Evolutionary conservation across 30 jellyfish, hydroid and myxozoan genomes (phyloP), one percentile per base, ranked within the genome.

Genomic region (Phacellophora camtschatica): DNA sequence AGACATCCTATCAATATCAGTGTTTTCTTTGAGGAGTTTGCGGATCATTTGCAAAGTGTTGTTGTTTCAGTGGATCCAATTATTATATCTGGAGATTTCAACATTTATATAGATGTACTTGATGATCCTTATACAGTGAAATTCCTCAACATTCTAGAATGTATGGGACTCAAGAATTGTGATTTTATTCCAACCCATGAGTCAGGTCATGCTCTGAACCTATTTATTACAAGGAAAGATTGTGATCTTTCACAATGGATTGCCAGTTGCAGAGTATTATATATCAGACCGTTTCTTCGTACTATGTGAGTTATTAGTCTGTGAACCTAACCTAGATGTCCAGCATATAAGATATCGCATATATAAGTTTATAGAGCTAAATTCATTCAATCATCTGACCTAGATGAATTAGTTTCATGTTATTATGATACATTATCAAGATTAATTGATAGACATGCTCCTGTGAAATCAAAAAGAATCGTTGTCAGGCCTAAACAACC

Each of bases 131-230:
- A 45, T 62, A 62, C 71, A 11, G 35, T 13, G 45, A 57, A 27
- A 62, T 57, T 77, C 42, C 55, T 36, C 19, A 24, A 15, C 32
- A 12, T 71, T 27, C 39, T 71, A 15, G 73, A 71, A 29, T 15
- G 85, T 67, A 15, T 42, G 45, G 85, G 84, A 32, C 42, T 62
- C 27, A 27, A 28, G 24, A 58, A 77, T 13, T 85, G 41, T 77
- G 90, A 58, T 34, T 19, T 32, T 42, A 25, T 77, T 29, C 76
- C 63, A 37, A 77, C 72, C 31, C 82, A 77, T 29, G 77, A 22
- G 63, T 77, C 90, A 13, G 71, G 83, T 32, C 83, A 58, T 62
- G 51, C 71, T 62, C 54, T 77, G 32, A 71, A 77, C 29, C 51
- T 62, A 24, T 15, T 77, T 5, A 77, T 77, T 30, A 77, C 82